These are phyloP conservation scores for Therioaphis trifolii DNA, from an alignment of 2,888 invertebrate genomes.

Conservation along the genomic window DNA sequence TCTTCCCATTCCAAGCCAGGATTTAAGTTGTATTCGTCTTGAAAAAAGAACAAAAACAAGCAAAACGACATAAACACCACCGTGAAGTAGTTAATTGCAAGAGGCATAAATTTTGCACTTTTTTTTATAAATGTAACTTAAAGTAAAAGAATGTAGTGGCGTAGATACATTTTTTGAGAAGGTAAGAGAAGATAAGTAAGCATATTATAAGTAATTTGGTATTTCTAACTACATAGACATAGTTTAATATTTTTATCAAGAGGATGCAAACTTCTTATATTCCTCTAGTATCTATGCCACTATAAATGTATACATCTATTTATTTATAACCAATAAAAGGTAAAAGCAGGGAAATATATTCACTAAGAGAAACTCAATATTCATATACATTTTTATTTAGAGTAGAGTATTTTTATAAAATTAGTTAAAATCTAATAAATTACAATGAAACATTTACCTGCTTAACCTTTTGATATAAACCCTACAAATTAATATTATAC, in stretches of 20 bases:
- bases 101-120: constrained; percentile 60
- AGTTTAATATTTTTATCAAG: too few species aligned
- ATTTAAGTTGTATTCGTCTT: constrained; percentile 99
- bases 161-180: too few species aligned
- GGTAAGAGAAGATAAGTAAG: too few species aligned
- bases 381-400: neutral
- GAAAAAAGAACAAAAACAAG: constrained; percentile 76
- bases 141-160: constrained; percentile 33
- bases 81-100: constrained; percentile 63
- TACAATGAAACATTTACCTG: constrained; percentile 28
- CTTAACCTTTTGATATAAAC: constrained; percentile 35
- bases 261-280: too few species aligned
- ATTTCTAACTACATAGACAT: too few species aligned
- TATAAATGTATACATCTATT: neutral
- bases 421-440: neutral
- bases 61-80: constrained; percentile 69
- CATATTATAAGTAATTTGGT: too few species aligned
- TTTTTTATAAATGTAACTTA: constrained; percentile 56
- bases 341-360: constrained; percentile 46
- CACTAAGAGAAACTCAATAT: neutral
- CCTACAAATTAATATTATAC: constrained; percentile 22
- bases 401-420: neutral
- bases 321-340: constrained; percentile 9
- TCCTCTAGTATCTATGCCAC: too few species aligned
- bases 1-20: constrained; percentile 99